Conservation (phyloP, 2,113 vertebrate genomes). For the Grammatotria lemairii region DNA sequence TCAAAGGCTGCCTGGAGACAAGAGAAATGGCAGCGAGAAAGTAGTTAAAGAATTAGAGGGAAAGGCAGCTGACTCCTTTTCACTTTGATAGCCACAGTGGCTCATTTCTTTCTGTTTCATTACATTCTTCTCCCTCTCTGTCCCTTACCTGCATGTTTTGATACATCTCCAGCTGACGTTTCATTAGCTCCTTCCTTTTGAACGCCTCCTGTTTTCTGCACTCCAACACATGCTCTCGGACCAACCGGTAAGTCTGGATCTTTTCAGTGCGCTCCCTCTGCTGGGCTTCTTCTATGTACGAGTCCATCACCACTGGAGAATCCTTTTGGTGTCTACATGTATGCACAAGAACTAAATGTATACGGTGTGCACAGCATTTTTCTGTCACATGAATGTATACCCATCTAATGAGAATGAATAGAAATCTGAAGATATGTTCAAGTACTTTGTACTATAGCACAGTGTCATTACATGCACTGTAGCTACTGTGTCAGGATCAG, state of each 20-base stretch:
- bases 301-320: conserved; percentile 61
- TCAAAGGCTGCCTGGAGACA: conserved; percentile 25
- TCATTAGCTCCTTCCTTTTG: conserved; percentile 62
- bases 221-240: conserved; percentile 63
- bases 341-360: background rate
- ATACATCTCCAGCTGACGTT: conserved; percentile 68
- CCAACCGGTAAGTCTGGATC: conserved; percentile 74
- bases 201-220: conserved; percentile 61
- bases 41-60: background rate
- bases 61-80: background rate
- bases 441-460: background rate
- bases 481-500: background rate
- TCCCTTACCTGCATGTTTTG: conserved; percentile 73
- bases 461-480: background rate
- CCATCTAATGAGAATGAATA: background rate
- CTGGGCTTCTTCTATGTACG: conserved; percentile 63
- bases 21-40: background rate
- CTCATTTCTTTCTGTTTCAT: background rate
- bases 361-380: background rate
- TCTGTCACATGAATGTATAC: background rate
- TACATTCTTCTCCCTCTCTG: background rate
- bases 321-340: conserved; percentile 60
- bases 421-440: background rate
- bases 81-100: background rate
- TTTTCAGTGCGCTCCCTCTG: conserved; percentile 67